Base-by-base conservation (phyloP, 2,113 vertebrate species). In the Rhipidura dahli region DNA sequence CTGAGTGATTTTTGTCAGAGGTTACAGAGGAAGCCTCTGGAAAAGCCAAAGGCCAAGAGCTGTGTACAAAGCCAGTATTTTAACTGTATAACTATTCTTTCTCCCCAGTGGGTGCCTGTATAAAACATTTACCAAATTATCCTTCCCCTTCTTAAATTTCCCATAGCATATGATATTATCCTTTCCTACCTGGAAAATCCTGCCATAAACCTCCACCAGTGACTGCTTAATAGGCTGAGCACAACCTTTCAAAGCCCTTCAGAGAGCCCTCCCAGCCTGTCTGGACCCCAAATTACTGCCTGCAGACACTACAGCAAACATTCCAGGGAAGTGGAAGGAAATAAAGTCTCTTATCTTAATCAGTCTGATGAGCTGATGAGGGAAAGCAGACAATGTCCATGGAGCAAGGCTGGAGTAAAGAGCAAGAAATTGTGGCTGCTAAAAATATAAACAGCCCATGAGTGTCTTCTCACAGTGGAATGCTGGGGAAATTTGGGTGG, bases 41-140 rank as follows among this genome's bases (percentile, higher is more conserved):
- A 94, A 92, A 92, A 93, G 80, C 92, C 86, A 89, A 93, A 88
- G 86, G 87, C 78, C 79, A 93, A 83, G 57, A 23, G 18, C 85
- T 81, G 23, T 42, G 22, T 90, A 68, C 80, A 78, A 86, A 88
- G 28, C 9, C 81, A 71, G 45, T 87, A 81, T 78, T 93, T 94
- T 82, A 79, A 71, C 87, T 60, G 60, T 22, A 12, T 76, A 47
- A 88, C 68, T 94, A 22, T 39, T 56, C 66, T 87, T 69, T 56
- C 51, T 95, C 50, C 81, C 72, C 71, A 82, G 39, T 89, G 64
- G 44, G 37, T 83, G 31, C 45, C 89, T 91, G n/a, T 71, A 72
- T 79, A 80, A 89, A 76, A 72, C 9, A 40, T 44, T 83, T 87
- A 45, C 84, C 31, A 81, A 83, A 90, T 90, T 90, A 89, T 26